Base-by-base conservation (phyloP, 2,888 invertebrate genomes). In the Xylota segnis region DNA sequence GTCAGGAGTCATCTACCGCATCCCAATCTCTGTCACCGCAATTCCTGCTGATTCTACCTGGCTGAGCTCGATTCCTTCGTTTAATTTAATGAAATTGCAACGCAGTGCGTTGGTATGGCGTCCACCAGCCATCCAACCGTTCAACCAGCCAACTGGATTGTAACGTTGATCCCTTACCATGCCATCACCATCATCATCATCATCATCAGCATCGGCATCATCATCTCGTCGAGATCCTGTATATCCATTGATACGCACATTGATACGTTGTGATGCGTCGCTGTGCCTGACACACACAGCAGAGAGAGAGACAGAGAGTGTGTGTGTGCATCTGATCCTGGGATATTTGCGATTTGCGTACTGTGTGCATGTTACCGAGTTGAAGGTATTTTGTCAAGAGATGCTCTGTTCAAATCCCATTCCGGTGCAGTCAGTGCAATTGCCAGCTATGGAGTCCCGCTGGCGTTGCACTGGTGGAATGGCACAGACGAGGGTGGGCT, bases 41-140 rank as follows among this genome's bases (percentile, higher is more conserved):
- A 66, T 66, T 81, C 66, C 75, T 71, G 84, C 32, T 66, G 65
- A 45, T 86, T 82, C 61, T 72, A 86, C 81, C 81, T 82, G 86
- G 34, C 3, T 72, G 66, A 54, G 54, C 10, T 12, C 16, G 54
- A 37, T 32, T 82, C 66, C 86, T 82, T 82, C 86, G 77, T 63
- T 86, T 86, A 86, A 76, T 86, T 76, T 86, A 82, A 86, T 86
- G 76, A 86, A 86, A 86, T 72, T 86, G 86, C 82, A 82, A 86
- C 71, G 71, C 76, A 72, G 1, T 68, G 58, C 66, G 54, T 75
- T 66, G 47, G 59, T 18, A 54, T 75, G 59, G 32, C 18, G 32
- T 47, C 12, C 14, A 27, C 12, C 14, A 27, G 23, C 23, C 23
- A 23, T 23, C 23, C 23, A 23, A 23, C 23, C 23, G 3, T 23